phyloP scores from a whole-genome alignment of 1,140 invertebrate species.

The Stenopsyche tienmushanensis region DNA sequence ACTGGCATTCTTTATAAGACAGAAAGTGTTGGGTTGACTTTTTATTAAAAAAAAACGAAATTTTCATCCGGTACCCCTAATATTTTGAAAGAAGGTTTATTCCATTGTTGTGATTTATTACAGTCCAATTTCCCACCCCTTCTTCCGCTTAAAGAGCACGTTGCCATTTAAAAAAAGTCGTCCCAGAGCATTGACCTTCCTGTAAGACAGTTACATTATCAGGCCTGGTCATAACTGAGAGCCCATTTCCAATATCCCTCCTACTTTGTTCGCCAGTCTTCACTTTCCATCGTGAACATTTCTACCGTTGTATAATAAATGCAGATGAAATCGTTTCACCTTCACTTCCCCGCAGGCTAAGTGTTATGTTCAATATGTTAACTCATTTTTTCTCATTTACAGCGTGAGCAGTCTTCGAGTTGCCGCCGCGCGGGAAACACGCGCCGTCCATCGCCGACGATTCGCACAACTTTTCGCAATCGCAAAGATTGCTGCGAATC shows the following conservation, averaged over 20 bases:
- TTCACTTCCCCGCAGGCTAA: slow-evolving; percentile 24
- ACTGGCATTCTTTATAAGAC: no score
- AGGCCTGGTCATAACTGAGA: slow-evolving; percentile 1
- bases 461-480: neutral
- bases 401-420: slow-evolving; percentile 20
- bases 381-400: slow-evolving; percentile 18
- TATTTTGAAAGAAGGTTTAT: neutral
- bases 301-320: slow-evolving; percentile 27
- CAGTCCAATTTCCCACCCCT: no score
- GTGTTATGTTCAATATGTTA: neutral
- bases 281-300: slow-evolving; percentile 25
- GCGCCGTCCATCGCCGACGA: neutral
- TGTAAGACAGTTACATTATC: slow-evolving; percentile 9
- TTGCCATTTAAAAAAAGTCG: neutral
- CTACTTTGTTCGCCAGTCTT: slow-evolving; percentile 4
- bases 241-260: slow-evolving; percentile 16
- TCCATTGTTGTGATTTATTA: no score
- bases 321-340: slow-evolving; percentile 27
- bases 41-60: no score
- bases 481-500: no score
- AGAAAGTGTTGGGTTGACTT: no score
- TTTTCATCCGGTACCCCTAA: neutral
- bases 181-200: slow-evolving; percentile 19
- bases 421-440: neutral
- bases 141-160: no score